Percentiles rank a stretch among this genome's conserved stretches.
Conservation (phyloP, 2,113 vertebrate species). For the Coregonus clupeaformis region DNA sequence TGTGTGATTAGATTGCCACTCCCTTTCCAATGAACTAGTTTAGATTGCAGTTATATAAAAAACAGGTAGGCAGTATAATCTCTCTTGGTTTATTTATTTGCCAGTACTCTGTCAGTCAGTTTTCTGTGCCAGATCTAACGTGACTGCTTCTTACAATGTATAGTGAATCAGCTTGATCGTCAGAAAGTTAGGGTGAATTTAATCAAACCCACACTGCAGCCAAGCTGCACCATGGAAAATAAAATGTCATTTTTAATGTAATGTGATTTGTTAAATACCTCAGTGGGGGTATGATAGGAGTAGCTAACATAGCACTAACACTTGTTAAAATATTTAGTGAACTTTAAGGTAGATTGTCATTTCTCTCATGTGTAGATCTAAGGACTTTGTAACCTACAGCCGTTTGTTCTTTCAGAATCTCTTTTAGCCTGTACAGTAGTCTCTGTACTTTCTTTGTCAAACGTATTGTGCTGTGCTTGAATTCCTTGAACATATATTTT, state of each 20-base stretch:
- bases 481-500: conserved; percentile 19
- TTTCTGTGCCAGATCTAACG: background rate
- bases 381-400: background rate
- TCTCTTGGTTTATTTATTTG: background rate
- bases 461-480: background rate
- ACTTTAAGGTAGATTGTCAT: background rate
- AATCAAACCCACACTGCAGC: background rate
- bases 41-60: background rate
- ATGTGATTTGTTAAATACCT: background rate
- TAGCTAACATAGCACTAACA: background rate
- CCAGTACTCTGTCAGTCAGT: background rate
- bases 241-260: background rate
- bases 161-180: background rate
- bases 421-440: background rate
- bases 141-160: background rate
- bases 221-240: background rate
- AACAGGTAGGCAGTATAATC: background rate
- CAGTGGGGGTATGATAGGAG: background rate
- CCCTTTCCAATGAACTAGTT: background rate
- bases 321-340: background rate
- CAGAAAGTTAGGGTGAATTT: background rate
- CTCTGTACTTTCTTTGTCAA: too few relatives aligned
- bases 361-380: background rate
- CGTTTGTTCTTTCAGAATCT: too few relatives aligned
- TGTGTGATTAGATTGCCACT: background rate